Conservation (phyloP, 2,113 vertebrate genomes). For the Pavo muticus region DNA sequence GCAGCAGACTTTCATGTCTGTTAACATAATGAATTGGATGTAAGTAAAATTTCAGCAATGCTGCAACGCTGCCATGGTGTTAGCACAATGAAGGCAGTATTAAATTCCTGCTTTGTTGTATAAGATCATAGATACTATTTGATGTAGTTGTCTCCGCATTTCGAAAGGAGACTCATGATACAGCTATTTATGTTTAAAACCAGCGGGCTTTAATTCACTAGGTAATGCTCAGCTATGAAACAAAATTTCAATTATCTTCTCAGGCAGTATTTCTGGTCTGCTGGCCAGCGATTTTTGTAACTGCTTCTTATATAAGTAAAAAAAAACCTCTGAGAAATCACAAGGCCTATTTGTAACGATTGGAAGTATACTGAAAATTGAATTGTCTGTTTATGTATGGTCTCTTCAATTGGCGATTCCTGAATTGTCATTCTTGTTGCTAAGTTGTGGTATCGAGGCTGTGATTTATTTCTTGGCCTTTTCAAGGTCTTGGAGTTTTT, state of each 20-base stretch:
- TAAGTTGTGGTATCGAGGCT: background rate
- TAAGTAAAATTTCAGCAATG: constrained; percentile 32
- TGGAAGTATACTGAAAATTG: background rate
- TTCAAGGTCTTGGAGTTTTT: background rate
- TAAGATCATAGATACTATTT: background rate
- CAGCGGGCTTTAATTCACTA: background rate
- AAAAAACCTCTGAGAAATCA: background rate
- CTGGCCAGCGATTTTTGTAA: background rate
- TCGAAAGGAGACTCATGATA: background rate
- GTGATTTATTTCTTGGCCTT: background rate
- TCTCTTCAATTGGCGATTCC: background rate
- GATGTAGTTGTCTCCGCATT: background rate
- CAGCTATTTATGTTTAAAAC: background rate
- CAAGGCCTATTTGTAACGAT: background rate
- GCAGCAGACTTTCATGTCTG: background rate
- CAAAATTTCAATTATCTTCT: background rate
- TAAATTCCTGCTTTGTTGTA: background rate
- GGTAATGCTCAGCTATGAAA: background rate
- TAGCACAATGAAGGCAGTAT: background rate
- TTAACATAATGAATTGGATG: background rate
- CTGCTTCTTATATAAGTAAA: background rate
- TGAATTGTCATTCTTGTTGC: background rate
- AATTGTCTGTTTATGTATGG: background rate
- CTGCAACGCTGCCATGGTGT: background rate
- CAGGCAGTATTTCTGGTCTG: background rate